phyloP scores from a whole-genome alignment of 2,797 vertebrate genomes.

The Peromyscus eremicus region DNA sequence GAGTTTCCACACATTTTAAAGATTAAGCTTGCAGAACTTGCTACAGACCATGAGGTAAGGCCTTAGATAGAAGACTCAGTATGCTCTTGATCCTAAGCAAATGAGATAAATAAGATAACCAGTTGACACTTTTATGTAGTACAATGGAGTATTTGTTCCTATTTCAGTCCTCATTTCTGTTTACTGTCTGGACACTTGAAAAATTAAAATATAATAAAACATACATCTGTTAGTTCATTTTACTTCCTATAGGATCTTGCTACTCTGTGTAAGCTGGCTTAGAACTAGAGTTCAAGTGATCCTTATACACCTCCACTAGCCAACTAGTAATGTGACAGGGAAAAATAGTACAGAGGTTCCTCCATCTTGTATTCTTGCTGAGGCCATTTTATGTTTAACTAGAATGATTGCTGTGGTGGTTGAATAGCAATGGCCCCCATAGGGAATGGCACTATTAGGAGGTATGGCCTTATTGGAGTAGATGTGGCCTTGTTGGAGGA shows the following conservation, averaged over 20 bases:
- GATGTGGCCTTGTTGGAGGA: not conserved
- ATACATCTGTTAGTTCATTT: not conserved
- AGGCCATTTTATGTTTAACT: not conserved
- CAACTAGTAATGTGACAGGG: not conserved
- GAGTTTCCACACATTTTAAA: not conserved
- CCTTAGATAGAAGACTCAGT: not conserved
- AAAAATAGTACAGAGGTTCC: not conserved
- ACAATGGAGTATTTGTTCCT: not conserved
- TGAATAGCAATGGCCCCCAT: not conserved
- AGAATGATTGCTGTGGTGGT: not conserved
- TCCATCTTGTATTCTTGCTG: not conserved
- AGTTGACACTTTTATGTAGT: not conserved
- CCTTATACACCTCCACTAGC: not conserved
- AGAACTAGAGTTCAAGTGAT: not conserved
- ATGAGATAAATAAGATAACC: not conserved
- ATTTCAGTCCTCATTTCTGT: not conserved
- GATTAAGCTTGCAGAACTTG: not conserved
- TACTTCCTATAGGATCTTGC: not conserved
- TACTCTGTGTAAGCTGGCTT: not conserved
- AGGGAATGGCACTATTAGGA: not conserved
- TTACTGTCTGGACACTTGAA: not conserved
- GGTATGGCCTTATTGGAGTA: not conserved
- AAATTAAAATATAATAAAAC: not conserved
- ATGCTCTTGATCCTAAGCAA: not conserved
- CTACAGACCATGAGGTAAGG: not conserved